Evolutionary conservation across 2,888 invertebrate species (phyloP).

Genomic region (Acheta domesticus): DNA sequence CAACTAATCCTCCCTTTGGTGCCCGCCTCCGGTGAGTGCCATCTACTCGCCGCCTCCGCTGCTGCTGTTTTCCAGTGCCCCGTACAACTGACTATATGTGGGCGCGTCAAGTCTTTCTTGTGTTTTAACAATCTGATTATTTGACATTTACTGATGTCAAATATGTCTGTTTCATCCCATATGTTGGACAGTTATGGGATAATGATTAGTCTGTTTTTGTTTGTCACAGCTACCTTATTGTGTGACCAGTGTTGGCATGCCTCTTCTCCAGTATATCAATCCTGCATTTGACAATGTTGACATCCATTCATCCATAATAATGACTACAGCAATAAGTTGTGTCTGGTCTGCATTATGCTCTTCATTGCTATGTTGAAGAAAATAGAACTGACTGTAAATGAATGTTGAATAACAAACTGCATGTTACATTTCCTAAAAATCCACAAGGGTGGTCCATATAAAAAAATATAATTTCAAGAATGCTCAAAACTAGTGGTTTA

Average conservation of each 20-base stretch:
- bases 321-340: not conserved
- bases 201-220: not conserved
- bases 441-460: too few species aligned
- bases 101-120: slow-evolving; percentile 4
- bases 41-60: not conserved
- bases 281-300: not conserved
- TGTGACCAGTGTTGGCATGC: not conserved
- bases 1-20: not conserved
- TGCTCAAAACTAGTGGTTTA: too few species aligned
- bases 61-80: not conserved
- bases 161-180: slow-evolving; percentile 27
- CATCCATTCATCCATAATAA: not conserved
- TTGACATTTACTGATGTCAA: not conserved
- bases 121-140: not conserved
- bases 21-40: slow-evolving; percentile 6
- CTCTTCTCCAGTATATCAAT: not conserved
- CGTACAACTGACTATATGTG: not conserved
- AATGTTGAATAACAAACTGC: too few species aligned
- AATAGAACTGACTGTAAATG: too few species aligned
- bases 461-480: too few species aligned
- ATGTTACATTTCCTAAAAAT: too few species aligned
- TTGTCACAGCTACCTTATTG: not conserved
- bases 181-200: slow-evolving; percentile 31
- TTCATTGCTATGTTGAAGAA: too few species aligned
- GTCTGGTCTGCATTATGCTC: not conserved